Conservation (phyloP, 2,888 invertebrate genomes). For the Microctonus hyperodae region DNA sequence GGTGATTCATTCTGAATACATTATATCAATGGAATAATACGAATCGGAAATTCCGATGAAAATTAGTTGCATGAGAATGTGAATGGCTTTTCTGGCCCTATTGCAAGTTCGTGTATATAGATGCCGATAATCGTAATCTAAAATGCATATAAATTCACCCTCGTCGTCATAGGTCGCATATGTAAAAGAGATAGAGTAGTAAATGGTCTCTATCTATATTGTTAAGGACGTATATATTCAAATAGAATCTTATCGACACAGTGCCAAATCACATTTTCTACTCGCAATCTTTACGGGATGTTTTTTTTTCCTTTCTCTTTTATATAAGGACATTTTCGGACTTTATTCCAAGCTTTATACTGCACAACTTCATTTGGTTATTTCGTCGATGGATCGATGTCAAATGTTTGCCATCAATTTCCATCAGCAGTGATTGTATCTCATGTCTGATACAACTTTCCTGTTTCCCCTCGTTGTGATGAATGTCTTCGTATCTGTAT, state of each 20-base stretch:
- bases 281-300: background rate
- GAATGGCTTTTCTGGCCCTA: background rate
- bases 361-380: conserved; percentile 15
- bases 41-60: background rate
- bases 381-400: conserved; percentile 36
- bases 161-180: conserved; percentile 1
- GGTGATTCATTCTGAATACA: background rate
- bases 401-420: conserved; percentile 34
- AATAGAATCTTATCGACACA: background rate
- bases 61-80: background rate
- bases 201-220: background rate
- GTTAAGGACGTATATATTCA: background rate
- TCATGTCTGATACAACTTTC: background rate
- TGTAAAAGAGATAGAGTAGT: background rate
- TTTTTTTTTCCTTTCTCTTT: background rate
- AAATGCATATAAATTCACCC: conserved; percentile 20
- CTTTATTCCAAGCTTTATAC: background rate
- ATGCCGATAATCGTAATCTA: conserved; percentile 23
- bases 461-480: background rate
- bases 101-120: background rate
- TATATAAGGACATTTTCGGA: background rate
- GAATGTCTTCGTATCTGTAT: no score
- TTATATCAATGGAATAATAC: background rate
- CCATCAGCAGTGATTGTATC: no score
- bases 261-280: no score